Evolutionary conservation across 2,888 invertebrate species (phyloP).

Genomic region (Pecten maximus): DNA sequence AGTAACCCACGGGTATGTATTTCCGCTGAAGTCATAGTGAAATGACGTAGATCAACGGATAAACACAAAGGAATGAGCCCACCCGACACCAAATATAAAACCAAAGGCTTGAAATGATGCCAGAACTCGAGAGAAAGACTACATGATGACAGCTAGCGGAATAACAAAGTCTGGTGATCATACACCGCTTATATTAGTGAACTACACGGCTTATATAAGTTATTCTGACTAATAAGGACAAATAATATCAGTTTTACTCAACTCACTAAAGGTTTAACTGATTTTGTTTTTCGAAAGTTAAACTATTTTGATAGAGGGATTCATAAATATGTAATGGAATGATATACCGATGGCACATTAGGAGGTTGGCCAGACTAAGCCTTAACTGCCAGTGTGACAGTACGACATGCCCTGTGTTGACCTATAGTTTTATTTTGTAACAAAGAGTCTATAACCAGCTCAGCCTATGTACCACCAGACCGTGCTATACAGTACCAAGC

Average conservation of each 20-base stretch:
- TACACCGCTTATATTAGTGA: neutral
- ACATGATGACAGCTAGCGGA: neutral
- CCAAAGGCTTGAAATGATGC: neutral
- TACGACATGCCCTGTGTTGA: neutral
- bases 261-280: too few relatives aligned
- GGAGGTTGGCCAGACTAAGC: neutral
- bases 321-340: neutral
- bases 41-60: neutral
- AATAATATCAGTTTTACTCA: too few relatives aligned
- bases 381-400: neutral
- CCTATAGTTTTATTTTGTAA: neutral
- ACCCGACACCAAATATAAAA: neutral
- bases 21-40: slow-evolving; percentile 2
- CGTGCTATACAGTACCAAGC: neutral
- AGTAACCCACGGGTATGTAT: neutral
- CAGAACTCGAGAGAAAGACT: neutral
- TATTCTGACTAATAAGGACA: neutral
- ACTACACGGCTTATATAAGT: too few relatives aligned
- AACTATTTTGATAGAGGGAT: neutral
- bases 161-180: neutral
- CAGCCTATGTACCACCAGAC: neutral
- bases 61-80: neutral
- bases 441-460: neutral
- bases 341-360: neutral
- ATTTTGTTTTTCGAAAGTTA: neutral